These are phyloP conservation scores for Aphelenchoides fujianensis DNA, from an alignment of 1,140 invertebrate species.

Conservation along the genomic window DNA sequence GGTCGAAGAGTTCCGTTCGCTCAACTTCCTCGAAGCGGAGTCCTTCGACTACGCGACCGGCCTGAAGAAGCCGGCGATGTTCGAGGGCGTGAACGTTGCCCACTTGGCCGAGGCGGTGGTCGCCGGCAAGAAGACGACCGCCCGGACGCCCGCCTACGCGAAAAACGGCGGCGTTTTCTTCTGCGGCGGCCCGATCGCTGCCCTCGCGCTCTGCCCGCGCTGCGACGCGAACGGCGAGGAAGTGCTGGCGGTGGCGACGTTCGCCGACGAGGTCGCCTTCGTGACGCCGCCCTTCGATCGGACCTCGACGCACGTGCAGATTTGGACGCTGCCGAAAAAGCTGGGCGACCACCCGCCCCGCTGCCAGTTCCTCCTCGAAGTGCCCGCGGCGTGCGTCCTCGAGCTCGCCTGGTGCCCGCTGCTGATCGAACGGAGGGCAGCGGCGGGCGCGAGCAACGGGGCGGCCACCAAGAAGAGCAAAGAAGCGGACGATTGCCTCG, in stretches of 20 bases:
- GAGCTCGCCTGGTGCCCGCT: background rate
- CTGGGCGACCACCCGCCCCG: background rate
- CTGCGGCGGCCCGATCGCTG: constrained; percentile 9
- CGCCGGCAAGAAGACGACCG: background rate
- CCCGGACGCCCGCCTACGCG: background rate
- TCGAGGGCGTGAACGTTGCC: background rate
- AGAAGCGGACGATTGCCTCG: background rate
- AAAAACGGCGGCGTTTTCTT: background rate
- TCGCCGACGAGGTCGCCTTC: background rate
- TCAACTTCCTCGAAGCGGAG: background rate
- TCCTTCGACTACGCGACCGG: background rate
- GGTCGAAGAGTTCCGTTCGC: background rate
- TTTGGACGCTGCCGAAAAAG: background rate
- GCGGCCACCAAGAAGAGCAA: no score
- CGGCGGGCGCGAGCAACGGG: background rate
- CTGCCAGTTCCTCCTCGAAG: constrained; percentile 11
- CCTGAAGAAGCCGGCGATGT: background rate
- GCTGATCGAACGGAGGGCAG: background rate
- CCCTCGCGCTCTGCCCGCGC: background rate
- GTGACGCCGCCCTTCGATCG: background rate
- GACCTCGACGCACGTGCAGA: constrained; percentile 1
- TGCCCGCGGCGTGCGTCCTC: background rate
- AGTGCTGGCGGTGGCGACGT: constrained; percentile 6
- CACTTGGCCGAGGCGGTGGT: background rate
- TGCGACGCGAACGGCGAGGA: constrained; percentile 1